These are phyloP conservation scores for Doris montereyensis DNA, from an alignment of 2,888 invertebrate species.

Conservation along the genomic window DNA sequence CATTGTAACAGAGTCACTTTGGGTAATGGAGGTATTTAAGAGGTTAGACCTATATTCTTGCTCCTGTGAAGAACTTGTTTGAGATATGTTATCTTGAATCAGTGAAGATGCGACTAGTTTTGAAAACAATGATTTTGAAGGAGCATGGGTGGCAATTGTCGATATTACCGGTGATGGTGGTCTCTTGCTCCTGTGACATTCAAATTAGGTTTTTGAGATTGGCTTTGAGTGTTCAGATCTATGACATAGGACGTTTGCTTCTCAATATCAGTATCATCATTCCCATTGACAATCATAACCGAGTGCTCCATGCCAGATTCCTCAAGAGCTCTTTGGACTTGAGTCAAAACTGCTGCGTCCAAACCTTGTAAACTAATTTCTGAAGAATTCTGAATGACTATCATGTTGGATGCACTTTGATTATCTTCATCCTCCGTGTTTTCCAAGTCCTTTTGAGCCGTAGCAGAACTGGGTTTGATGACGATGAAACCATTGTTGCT, in stretches of 20 bases:
- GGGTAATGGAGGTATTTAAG: too few species aligned
- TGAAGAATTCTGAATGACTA: conserved; percentile 26
- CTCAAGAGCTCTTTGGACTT: conserved; percentile 26
- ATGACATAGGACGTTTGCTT: conserved; percentile 32
- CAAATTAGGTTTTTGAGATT: too few species aligned
- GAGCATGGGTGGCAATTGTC: neutral
- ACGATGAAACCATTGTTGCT: too few species aligned
- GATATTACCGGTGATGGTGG: too few species aligned
- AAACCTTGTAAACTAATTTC: conserved; percentile 25
- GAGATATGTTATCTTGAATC: too few species aligned
- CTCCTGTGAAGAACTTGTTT: too few species aligned
- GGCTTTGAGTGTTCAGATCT: conserved; percentile 20
- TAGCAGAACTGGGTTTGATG: neutral
- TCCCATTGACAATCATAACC: conserved; percentile 13
- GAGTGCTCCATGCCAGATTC: conserved; percentile 26
- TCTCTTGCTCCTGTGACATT: too few species aligned
- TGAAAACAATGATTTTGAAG: neutral
- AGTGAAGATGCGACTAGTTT: neutral
- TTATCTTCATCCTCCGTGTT: neutral
- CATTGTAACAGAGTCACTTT: too few species aligned
- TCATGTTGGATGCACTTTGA: too few species aligned
- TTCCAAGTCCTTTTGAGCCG: neutral
- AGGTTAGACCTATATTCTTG: too few species aligned
- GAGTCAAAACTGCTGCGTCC: conserved; percentile 30
- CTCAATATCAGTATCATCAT: neutral